These are phyloP conservation scores for Periophthalmodon schlosseri DNA, from an alignment of 2,113 vertebrate genomes.

Conservation along the genomic window DNA sequence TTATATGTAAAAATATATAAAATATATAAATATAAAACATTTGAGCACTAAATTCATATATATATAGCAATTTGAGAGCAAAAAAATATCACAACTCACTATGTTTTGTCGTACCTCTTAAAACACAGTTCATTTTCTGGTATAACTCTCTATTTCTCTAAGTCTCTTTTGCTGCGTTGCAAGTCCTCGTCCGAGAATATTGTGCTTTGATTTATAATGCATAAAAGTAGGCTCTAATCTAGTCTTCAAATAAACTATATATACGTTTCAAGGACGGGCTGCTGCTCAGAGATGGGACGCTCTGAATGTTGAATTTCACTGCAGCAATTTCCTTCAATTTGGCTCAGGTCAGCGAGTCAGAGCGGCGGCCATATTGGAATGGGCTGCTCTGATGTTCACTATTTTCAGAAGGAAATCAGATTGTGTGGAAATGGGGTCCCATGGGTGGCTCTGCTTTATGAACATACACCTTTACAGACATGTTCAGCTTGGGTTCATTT, in stretches of 20 bases:
- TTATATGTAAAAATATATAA: neutral
- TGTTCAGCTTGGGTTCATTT: neutral
- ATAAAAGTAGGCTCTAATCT: conserved; percentile 5
- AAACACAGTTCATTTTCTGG: neutral
- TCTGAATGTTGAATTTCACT: conserved; percentile 7
- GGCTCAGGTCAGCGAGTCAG: conserved; percentile 3
- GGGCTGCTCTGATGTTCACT: neutral
- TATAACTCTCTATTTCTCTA: neutral
- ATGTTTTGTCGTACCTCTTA: neutral
- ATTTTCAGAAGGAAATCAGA: neutral
- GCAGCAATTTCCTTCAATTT: conserved; percentile 8
- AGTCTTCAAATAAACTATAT: conserved; percentile 7
- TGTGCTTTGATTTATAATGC: conserved; percentile 3
- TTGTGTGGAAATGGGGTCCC: conserved; percentile 1
- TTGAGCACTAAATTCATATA: neutral
- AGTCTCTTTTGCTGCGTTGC: neutral
- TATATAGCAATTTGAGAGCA: too few species aligned
- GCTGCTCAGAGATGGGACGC: neutral
- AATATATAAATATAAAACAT: too few species aligned
- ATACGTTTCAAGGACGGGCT: conserved; percentile 6
- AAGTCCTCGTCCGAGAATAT: neutral
- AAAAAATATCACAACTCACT: too few species aligned
- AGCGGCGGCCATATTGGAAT: conserved; percentile 1
- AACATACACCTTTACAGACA: neutral
- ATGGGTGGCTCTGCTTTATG: neutral